Evolutionary conservation across 2,113 vertebrate genomes (phyloP), one percentile per base, ranked within the genome.

Genomic region (Catharus fuscescens): DNA sequence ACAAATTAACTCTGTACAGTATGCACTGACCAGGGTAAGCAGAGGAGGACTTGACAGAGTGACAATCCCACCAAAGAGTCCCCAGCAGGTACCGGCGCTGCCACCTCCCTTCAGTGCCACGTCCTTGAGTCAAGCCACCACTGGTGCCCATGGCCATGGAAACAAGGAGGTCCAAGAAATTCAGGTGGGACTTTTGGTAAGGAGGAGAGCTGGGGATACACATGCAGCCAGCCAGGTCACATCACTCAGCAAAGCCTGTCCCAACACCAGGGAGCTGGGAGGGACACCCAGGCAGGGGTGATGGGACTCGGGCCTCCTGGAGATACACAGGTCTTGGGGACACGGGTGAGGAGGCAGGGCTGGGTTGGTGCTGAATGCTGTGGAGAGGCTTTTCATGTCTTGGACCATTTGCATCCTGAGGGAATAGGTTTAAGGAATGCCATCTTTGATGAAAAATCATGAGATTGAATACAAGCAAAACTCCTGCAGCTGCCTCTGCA

Each of bases 41-140:
- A 5, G 67, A 77, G 64, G 65, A 86, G n/a, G 64, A 77, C 64
- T 34, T 65, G 29, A 36, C 2, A 9, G 83, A 70, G 21, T 12
- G 21, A 57, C 32, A 44, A 48, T 67, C 32, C 84, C 57, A 80
- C 25, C 50, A 65, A 32, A 7, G 34, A 84, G 29, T 26, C 40
- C 45, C 14, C 64, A 50, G 25, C 0, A 0, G 14, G 34, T 32
- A 64, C 5, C 0, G 0, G 14, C 25, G 12, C 42, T 71, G 47
- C 38, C 1, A 1, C 3, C 0, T 71, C 42, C 32, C 57, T 67
- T 80, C 0, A 0, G 18, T 62, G 52, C 42, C 61, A 11, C 21
- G 21, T 74, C 18, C 44, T 59, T 64, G 48, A 77, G 28, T 38
- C 65, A 91, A 91, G 69, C 8, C 23, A 14, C 13, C 3, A 2